These are phyloP conservation scores for Epinephelus coioides DNA, from an alignment of 2,797 vertebrate genomes.

Conservation along the genomic window DNA sequence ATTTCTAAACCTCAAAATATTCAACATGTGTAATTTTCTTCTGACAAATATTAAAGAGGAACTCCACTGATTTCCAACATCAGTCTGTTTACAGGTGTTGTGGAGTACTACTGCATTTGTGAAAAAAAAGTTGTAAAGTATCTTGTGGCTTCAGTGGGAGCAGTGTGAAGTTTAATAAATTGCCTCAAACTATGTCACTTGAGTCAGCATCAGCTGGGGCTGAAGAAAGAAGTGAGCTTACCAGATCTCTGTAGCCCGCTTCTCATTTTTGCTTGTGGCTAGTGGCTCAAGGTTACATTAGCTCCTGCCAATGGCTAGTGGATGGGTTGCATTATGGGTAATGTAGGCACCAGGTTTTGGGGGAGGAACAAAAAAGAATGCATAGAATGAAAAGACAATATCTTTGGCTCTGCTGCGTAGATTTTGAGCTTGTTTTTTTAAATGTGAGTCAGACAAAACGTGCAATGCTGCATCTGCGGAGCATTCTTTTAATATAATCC, in stretches of 20 bases:
- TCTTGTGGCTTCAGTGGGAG: not conserved
- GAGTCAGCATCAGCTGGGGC: too few relatives aligned
- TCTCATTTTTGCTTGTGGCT: too few relatives aligned
- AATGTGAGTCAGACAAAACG: not conserved
- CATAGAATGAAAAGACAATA: not conserved
- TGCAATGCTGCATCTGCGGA: too few relatives aligned
- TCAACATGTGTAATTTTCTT: not conserved
- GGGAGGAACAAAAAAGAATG: not conserved
- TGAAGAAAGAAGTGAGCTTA: too few relatives aligned
- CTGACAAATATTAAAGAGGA: slow-evolving; percentile 6
- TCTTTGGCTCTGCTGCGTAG: not conserved
- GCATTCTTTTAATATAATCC: too few relatives aligned
- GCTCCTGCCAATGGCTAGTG: too few relatives aligned
- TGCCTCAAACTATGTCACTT: not conserved
- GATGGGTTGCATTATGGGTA: not conserved
- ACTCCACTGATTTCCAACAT: not conserved
- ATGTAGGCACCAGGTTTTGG: not conserved
- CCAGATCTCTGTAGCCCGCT: too few relatives aligned
- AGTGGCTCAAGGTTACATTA: too few relatives aligned
- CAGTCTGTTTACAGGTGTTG: not conserved
- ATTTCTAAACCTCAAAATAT: slow-evolving; percentile 16
- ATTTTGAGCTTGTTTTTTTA: not conserved
- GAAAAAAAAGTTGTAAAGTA: not conserved
- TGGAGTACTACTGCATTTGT: not conserved
- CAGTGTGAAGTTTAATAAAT: too few relatives aligned